Base-by-base conservation (phyloP, 2,113 vertebrate species). In the Hyla sarda region DNA sequence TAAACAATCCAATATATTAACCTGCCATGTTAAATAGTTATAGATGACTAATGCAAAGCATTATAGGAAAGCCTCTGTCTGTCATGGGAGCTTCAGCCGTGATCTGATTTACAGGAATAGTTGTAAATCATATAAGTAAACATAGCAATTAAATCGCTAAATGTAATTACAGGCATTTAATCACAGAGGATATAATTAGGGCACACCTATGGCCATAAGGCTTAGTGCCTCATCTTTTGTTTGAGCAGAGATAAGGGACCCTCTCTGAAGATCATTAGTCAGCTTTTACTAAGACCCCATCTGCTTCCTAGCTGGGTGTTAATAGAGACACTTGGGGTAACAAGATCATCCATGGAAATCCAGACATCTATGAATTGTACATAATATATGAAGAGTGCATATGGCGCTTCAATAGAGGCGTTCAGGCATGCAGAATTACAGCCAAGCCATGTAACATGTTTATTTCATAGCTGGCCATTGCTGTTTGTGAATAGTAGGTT, bases 121-220 rank as follows among this genome's bases (percentile, higher is more conserved):
- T 47, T 48, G 41, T 25, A 54, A 50, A 32, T 45, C 60, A 41
- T 71, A 69, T 56, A 72, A 23, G 34, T 58, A 80, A 71, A 50
- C 47, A 56, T 23, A n/a, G 62, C 65, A 72, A 80, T 86, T 86
- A 86, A 72, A 65, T 48, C 62, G 30, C 45, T 54, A 47, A 34
- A 41, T 21, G 37, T 79, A 85, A 79, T 71, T 56, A 79, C 28
- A 72, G 76, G 75, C 30, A 58, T 19, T 79, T 86, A 86, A 86
- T 86, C 13, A 32, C 41, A 80, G 54, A 48, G 48, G 78, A 56
- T 52, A 79, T 72, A 79, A 86, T 86, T 56, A 34, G 32, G 34
- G 13, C 76, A 72, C 62, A 86, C 84, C 74, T 78, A 21, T 21
- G 48, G 19, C 48, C 84, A 79, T 79, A 71, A 21, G 25, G 56